phyloP scores from a whole-genome alignment of 1,140 invertebrate species.

The Drosophila sulfurigaster region DNA sequence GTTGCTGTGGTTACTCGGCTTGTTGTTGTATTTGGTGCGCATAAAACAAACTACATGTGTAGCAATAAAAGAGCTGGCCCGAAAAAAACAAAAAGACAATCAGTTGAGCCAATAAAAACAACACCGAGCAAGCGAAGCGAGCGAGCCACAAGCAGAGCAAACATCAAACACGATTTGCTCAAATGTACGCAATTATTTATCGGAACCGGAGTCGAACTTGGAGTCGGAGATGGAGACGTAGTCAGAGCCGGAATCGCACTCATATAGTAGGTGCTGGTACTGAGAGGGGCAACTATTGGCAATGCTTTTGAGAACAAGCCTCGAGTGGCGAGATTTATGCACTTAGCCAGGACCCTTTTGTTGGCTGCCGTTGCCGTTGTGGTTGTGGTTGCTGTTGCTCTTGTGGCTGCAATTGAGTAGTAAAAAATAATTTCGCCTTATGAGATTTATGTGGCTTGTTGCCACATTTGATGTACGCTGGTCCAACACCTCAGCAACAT shows the following conservation, averaged over 20 bases:
- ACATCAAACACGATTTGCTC: constrained; percentile 84
- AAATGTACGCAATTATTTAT: constrained; percentile 84
- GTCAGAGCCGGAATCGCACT: not conserved
- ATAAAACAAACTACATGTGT: constrained; percentile 77
- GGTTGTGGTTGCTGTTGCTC: constrained; percentile 24
- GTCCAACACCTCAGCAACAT: constrained; percentile 63
- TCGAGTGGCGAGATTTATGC: constrained; percentile 56
- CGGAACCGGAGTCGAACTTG: constrained; percentile 51
- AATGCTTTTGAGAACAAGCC: constrained; percentile 43
- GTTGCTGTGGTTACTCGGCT: constrained; percentile 31
- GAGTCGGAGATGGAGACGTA: not conserved
- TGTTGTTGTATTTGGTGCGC: constrained; percentile 59
- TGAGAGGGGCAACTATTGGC: constrained; percentile 13
- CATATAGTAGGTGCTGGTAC: not conserved
- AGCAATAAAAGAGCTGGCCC: constrained; percentile 78
- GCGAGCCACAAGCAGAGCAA: constrained; percentile 66
- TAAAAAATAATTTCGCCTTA: constrained; percentile 81
- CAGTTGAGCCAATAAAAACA: constrained; percentile 57
- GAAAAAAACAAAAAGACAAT: constrained; percentile 61
- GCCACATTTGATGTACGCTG: constrained; percentile 80
- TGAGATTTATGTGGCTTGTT: constrained; percentile 84
- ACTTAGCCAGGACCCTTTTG: constrained; percentile 51
- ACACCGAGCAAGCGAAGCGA: constrained; percentile 48
- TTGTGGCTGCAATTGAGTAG: constrained; percentile 76
- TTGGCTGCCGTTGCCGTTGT: constrained; percentile 23